Base-by-base conservation (phyloP, 2,113 vertebrate genomes). In the Vimba vimba region DNA sequence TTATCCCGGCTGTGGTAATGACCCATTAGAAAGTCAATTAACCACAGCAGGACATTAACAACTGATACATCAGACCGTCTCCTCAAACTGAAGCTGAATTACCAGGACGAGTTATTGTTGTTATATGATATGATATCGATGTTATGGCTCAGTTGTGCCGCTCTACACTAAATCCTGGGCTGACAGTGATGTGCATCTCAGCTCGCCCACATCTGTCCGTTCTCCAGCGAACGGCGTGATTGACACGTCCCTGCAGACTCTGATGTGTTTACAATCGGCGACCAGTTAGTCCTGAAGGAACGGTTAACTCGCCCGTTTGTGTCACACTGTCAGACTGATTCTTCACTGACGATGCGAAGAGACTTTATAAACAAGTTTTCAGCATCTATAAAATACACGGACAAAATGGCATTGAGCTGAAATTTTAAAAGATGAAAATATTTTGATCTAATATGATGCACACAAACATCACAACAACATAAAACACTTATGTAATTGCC, bases 21-120 rank as follows among this genome's bases (percentile, higher is more conserved):
- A 68, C 13, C 25, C 27, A 68, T 84, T 85, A 47, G 68, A 50
- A 39, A 80, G 45, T 75, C 57, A 75, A 64, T 84, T 45, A 80
- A 74, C 76, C 77, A 17, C 86, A 75, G 86, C 66, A 68, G 68
- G 82, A 85, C 71, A 85, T 87, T 74, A 87, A 83, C 82, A 80
- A 59, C 27, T 64, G 27, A 81, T 80, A 59, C 45, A 80, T 55
- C 25, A 59, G 66, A 66, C 6, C 6, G 15, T 66, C 59, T 15
- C 1, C 62, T 66, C 27, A 7, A 33, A 4, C 64, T 15, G 5
- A 30, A 66, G 25, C 27, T 33, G 27, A 81, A 81, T 52, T 45
- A 69, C 43, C 68, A 74, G 43, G 11, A 15, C 13, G 73, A 11
- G 33, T 11, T 71, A 4, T 23, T 11, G 19, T 4, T 2, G 19